Percentiles rank a stretch among this genome's conserved stretches.
Evolutionary conservation across 2,888 invertebrate species (phyloP).

Genomic region (Pristionchus maxplancki): DNA sequence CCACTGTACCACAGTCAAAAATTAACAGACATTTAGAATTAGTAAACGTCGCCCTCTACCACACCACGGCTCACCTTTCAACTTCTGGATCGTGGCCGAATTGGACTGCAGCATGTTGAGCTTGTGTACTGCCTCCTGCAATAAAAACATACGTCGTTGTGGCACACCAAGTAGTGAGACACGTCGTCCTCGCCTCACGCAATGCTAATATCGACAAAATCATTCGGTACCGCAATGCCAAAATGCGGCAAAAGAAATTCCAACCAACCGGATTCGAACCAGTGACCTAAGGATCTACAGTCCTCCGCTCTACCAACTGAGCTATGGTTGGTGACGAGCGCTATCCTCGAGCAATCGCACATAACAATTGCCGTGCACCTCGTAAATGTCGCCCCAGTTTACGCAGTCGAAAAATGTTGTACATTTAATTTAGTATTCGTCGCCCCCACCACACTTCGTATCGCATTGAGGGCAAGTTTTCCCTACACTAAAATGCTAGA

Average conservation of each 20-base stretch:
- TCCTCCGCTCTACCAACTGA: constrained; percentile 59
- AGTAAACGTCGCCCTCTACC: neutral
- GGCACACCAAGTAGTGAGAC: no score
- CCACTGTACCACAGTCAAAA: neutral
- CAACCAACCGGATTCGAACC: constrained; percentile 53
- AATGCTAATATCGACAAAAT: no score
- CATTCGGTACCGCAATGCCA: neutral
- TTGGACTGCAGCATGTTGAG: constrained; percentile 75
- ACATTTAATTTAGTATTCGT: no score
- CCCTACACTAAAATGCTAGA: no score
- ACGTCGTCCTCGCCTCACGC: no score
- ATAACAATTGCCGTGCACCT: neutral
- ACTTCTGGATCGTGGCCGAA: constrained; percentile 68
- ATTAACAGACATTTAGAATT: neutral
- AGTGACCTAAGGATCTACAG: constrained; percentile 55
- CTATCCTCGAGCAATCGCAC: neutral
- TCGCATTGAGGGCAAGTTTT: no score
- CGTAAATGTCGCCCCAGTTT: neutral
- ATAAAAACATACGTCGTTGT: no score
- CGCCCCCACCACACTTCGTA: no score
- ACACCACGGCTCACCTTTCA: constrained; percentile 64
- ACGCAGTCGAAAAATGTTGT: neutral
- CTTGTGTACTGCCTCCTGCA: constrained; percentile 68
- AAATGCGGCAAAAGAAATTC: constrained; percentile 38
- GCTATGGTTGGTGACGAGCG: constrained; percentile 53